These are phyloP conservation scores for Lysandra bellargus DNA, from an alignment of 2,888 invertebrate genomes.

Conservation along the genomic window DNA sequence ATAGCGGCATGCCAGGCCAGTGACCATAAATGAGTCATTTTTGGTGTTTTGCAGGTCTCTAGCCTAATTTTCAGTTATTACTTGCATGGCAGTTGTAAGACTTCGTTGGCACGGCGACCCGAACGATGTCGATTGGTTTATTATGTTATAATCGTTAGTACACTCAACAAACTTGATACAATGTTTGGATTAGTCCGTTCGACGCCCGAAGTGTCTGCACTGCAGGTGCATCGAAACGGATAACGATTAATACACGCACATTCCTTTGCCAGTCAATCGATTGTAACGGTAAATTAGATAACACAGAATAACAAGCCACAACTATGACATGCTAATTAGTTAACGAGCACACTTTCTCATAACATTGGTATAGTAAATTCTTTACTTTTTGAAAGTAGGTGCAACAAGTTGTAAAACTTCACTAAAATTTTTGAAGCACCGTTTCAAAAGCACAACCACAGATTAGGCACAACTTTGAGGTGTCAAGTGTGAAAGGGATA, in stretches of 20 bases:
- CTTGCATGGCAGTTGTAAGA: slow-evolving; percentile 22
- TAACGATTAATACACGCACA: slow-evolving; percentile 55
- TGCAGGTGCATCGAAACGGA: slow-evolving; percentile 76
- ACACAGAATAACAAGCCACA: slow-evolving; percentile 50
- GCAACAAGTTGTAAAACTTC: slow-evolving; percentile 48
- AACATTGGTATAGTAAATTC: slow-evolving; percentile 54
- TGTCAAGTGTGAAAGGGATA: slow-evolving; percentile 37
- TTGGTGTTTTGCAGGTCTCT: slow-evolving; percentile 57
- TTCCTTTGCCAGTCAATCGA: slow-evolving; percentile 56
- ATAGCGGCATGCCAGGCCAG: slow-evolving; percentile 56
- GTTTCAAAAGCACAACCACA: slow-evolving; percentile 21
- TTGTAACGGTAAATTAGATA: slow-evolving; percentile 68
- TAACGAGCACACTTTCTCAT: slow-evolving; percentile 66
- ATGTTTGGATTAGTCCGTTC: slow-evolving; percentile 40
- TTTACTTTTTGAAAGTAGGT: slow-evolving; percentile 69
- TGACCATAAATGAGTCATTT: slow-evolving; percentile 72
- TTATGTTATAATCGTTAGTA: slow-evolving; percentile 55
- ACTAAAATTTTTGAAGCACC: slow-evolving; percentile 37
- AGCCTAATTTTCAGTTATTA: slow-evolving; percentile 53
- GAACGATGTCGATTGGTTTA: slow-evolving; percentile 52
- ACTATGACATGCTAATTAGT: slow-evolving; percentile 54
- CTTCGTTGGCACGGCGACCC: slow-evolving; percentile 37
- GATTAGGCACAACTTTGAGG: slow-evolving; percentile 14
- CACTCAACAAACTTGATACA: slow-evolving; percentile 45
- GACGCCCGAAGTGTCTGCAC: slow-evolving; percentile 49